These are phyloP conservation scores for Ditylenchus dipsaci DNA, from an alignment of 1,140 invertebrate species.

Conservation along the genomic window DNA sequence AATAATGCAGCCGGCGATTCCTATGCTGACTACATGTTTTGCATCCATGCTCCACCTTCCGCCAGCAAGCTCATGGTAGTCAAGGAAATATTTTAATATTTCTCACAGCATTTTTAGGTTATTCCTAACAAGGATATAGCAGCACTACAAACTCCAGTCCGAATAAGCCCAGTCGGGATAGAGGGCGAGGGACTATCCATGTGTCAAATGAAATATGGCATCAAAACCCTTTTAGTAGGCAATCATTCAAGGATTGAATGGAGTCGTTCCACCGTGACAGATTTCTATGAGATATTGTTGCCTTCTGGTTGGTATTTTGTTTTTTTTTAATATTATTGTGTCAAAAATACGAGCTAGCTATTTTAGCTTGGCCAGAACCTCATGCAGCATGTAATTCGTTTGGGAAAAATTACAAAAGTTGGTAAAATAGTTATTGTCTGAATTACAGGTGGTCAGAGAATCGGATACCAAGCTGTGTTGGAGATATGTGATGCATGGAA, in stretches of 20 bases:
- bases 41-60: neutral
- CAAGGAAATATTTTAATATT: neutral
- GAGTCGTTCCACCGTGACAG: neutral
- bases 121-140: neutral
- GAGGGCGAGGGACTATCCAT: neutral
- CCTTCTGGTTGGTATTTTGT: neutral
- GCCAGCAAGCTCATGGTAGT: neutral
- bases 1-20: neutral
- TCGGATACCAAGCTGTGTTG: neutral
- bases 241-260: neutral
- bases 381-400: constrained; percentile 5
- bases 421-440: neutral
- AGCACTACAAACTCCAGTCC: constrained; percentile 3
- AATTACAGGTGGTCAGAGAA: neutral
- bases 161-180: neutral
- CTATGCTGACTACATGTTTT: constrained; percentile 5
- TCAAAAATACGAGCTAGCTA: neutral
- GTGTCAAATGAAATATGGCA: neutral
- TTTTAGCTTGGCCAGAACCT: constrained; percentile 6
- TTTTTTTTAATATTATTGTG: too few species aligned
- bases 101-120: neutral
- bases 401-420: neutral
- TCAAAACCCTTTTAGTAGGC: neutral
- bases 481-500: constrained; percentile 3
- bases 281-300: constrained; percentile 2